Base-by-base conservation (phyloP, 2,797 vertebrate genomes). In the Girardinus metallicus region DNA sequence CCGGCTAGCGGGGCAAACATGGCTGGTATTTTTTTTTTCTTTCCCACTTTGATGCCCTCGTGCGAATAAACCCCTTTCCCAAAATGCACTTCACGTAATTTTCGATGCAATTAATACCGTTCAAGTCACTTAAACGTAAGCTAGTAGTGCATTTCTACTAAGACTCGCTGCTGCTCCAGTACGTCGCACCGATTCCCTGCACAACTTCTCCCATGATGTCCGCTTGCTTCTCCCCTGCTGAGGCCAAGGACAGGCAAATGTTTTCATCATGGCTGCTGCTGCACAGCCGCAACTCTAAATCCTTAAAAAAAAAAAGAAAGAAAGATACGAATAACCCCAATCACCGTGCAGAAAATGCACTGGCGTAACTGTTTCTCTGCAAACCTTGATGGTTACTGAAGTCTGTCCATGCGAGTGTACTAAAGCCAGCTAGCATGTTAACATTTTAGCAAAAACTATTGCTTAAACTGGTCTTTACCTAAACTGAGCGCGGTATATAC, bases 231-330 rank as follows among this genome's bases (percentile, higher is more conserved):
- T 82, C 72, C 83, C 86, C 86, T 44, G 85, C 85, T 84, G 87
- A 86, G 93, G 91, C 90, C 92, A 88, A 93, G 91, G 93, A 90
- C 89, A 78, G 86, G 76, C 80, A 80, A 0, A 76, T 86, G 53
- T 80, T 75, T 72, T 43, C 21, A 60, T 36, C 18, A 29, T 1
- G 26, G 53, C 21, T 23, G 73, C 43, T 8, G 62, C 51, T 39
- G 6, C 16, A 5, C 0, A 13, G 62, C 6, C 6, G 0, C 5
- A 3, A 21, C 64, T 68, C 64, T 6, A 26, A 21, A 1, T 41
- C 36, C 16, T 1, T 23, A 57, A 57, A n/a, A 26, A 53, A 23
- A 16, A 18, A 23, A 55, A n/a, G 2, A 21, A 16, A 64, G 7
- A 68, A 23, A 46, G 26, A 34, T 0, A 4, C 5, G 2, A 26